These are phyloP conservation scores for Fregetta grallaria DNA, from an alignment of 2,113 vertebrate genomes.

Conservation along the genomic window DNA sequence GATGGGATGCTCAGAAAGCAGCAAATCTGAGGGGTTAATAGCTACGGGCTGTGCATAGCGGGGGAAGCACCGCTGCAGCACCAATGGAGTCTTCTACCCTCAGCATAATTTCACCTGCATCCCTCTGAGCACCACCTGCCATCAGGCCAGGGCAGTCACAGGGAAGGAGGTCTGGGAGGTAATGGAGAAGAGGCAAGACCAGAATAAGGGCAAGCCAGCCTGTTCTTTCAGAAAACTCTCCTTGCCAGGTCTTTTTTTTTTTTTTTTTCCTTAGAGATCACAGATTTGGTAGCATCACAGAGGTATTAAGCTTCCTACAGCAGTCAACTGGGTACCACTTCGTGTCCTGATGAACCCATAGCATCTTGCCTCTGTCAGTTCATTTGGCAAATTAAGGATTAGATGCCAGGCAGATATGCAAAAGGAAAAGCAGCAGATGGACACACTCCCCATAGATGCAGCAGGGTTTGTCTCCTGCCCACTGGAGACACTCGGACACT, in stretches of 20 bases:
- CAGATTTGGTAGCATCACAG: not conserved
- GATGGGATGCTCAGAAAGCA: not conserved
- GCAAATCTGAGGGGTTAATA: not conserved
- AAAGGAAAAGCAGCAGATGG: not conserved
- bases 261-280: not conserved
- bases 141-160: not conserved
- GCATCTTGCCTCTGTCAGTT: not conserved
- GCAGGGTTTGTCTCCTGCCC: not conserved
- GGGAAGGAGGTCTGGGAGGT: not conserved
- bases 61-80: fast-evolving
- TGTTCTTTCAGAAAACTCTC: not conserved
- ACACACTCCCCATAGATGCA: not conserved
- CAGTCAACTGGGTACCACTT: not conserved
- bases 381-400: not conserved
- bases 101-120: not conserved
- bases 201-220: not conserved
- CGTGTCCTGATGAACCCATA: not conserved
- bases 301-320: not conserved
- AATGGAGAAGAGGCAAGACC: not conserved
- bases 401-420: not conserved
- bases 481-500: too few relatives aligned
- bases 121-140: not conserved
- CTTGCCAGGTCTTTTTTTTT: not conserved
- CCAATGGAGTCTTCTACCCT: not conserved
- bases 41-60: fast-evolving